Base-by-base conservation (phyloP, 2,888 invertebrate species). In the Caenorhabditis sp. region DNA sequence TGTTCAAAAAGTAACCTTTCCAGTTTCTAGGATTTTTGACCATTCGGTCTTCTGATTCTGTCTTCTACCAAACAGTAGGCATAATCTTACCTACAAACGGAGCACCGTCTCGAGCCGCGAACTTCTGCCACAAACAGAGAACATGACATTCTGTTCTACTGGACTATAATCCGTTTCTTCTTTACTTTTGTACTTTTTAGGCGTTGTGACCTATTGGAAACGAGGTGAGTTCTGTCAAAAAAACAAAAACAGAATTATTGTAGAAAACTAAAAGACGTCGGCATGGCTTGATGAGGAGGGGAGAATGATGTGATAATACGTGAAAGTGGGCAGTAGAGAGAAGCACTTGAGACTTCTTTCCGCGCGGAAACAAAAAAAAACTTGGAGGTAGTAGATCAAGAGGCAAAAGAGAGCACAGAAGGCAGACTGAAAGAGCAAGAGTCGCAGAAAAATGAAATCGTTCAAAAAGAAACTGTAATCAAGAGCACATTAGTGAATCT, bases 111-210 rank as follows among this genome's bases (percentile, higher is more conserved):
- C 22, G 85, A 85, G 49, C 87, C 87, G 26, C 84, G 84, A 59
- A 87, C 87, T 77, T 87, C 84, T 24, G 87, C 80, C 31, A 87
- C 87, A 75, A 87, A 87, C 47, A 87, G 68, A 26, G 80, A 80
- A 63, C 87, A 87, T 35, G 87, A 84, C 85, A 85, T 87, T 31
- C 54, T 51, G 38, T 38, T 35, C 38, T 38, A 59, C 22, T 12
- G 54, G 54, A 54, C 26, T 54, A 58, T 31, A 35, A 31, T 38
- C 26, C 19, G n/a, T 41, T 44, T 75, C 28, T 24, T 56, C 19
- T 58, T 69, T 63, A 66, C 58, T 68, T 59, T 41, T 58, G 31
- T 54, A 49, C 58, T 75, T 63, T 16, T 24, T 70, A 51, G 70
- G 44, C 44, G 22, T 72, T 80, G 70, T 72, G 72, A 73, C 80